Evolutionary conservation across 2,888 invertebrate genomes (phyloP), one percentile per base, ranked within the genome.

Genomic region (Caenorhabditis japonica): DNA sequence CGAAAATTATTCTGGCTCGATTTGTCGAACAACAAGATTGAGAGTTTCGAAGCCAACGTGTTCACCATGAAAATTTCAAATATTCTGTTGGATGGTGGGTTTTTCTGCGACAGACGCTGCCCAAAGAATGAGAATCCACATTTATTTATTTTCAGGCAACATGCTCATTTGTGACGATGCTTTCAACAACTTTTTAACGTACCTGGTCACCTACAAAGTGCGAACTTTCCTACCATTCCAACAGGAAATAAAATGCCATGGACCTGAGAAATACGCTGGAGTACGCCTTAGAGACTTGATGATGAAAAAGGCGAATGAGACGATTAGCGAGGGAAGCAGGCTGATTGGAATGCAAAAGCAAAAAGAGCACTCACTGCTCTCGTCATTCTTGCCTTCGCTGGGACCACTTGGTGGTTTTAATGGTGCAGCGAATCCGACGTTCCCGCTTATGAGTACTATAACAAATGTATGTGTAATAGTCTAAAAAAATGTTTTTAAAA

Each of bases 281-380:
- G 76, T 62, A 5, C 59, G 75, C 13, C 68, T 87, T 36, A 85
- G 83, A 46, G 87, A 87, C 38, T 64, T 87, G 60, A 84, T 87
- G 87, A 82, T 88, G 60, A 80, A 83, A 64, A 85, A 84, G 46
- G 85, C 86, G 5, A 85, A 84, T 59, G 83, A 84, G 25, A 86
- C 87, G 8, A 56, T 78, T 7, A 46, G 33, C 8, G 62, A 74
- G 15, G 74, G 74, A 34, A 53, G 41, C 2, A 51, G 56, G 12
- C 21, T 69, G 27, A 46, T 74, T 17, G 74, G 74, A n/a, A 7
- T 74, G 4, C 25, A 39, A 23, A 49, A 46, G 8, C 25, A 34
- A 10, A 23, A 33, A 17, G 25, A 21, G 8, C 47, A 61, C 21
- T 75, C 75, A 13, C 39, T 81, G n/a, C 23, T 82, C 2, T 70